Evolutionary conservation across 2,113 vertebrate genomes (phyloP), one percentile per base, ranked within the genome.

Genomic region (Oreotrochilus melanogaster): DNA sequence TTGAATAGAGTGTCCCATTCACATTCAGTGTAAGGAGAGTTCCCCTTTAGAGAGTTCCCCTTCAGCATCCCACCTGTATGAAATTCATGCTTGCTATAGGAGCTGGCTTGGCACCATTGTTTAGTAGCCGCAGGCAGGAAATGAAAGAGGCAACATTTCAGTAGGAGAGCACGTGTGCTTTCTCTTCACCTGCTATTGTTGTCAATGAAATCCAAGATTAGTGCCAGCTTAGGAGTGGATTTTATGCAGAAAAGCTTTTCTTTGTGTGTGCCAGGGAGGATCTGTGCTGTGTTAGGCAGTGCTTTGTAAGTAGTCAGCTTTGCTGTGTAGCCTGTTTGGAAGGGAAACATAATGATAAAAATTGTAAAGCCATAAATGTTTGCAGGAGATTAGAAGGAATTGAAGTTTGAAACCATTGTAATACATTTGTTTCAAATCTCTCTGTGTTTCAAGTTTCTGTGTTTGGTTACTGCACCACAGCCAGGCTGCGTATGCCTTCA

Each of bases 41-140:
- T 88, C 28, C 37, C 71, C 82, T 50, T 64, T 27, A 12, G 1
- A 58, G 42, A 9, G 31, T n/a, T 42, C 39, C 43, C 39, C 7
- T 33, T 17, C 4, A 2, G 11, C 67, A 23, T 31, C 42, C 47
- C 1, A 25, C 65, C 73, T 15, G 11, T 25, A 6, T 25, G 50
- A 66, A 54, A 47, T 17, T 6, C 3, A 3, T 3, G 6, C 6
- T 1, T 17, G 31, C 60, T 72, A 2, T 17, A 13, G 37, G 15
- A 64, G 61, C 3, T 62, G 89, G 67, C 11, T 71, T 81, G 37
- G 24, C 23, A 15, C 56, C 66, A 30, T 62, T 89, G 67, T 92
- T 61, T 43, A 51, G 67, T 54, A 79, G 72, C 53, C 79, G 91
- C 91, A 91, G 85, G 74, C 84, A 95, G 87, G 89, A 72, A 73